These are phyloP conservation scores for Dicerorhinus sumatrensis DNA, from an alignment of 2,113 vertebrate species.

Conservation along the genomic window DNA sequence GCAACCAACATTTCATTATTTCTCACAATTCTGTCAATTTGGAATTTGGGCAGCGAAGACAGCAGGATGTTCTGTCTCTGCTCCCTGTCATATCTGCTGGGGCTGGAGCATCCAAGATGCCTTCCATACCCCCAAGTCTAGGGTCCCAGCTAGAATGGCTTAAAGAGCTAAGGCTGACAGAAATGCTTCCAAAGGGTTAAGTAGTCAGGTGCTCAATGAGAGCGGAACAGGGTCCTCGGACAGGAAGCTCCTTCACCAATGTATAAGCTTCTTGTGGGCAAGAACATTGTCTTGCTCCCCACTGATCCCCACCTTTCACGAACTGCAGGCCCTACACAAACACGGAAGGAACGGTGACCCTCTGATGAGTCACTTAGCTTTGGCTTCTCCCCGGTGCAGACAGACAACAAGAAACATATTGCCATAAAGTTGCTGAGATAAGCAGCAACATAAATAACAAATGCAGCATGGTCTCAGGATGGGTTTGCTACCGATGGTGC, in stretches of 20 bases:
- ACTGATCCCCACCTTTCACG: neutral
- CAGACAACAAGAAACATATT: conserved; percentile 52
- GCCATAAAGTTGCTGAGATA: conserved; percentile 51
- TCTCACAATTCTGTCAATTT: neutral
- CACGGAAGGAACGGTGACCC: neutral
- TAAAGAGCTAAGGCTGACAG: too few relatives aligned
- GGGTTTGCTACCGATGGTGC: neutral
- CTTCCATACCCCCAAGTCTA: neutral
- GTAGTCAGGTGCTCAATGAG: neutral
- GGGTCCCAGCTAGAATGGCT: neutral
- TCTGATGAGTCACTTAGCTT: conserved; percentile 45
- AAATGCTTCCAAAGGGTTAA: neutral
- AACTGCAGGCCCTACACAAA: neutral
- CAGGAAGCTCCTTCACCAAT: neutral
- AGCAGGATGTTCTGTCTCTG: neutral
- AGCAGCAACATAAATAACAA: conserved; percentile 26
- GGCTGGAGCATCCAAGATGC: neutral
- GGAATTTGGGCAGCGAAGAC: neutral
- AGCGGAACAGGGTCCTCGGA: neutral
- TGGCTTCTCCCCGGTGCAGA: neutral
- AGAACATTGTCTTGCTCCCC: neutral
- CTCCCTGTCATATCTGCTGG: neutral
- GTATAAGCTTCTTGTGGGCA: neutral
- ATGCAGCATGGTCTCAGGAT: neutral
- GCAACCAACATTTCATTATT: neutral